A percentile compares a stretch with the other conserved stretches of the same genome.
Evolutionary conservation across 2,113 vertebrate genomes (phyloP).

Genomic region (Meriones unguiculatus): DNA sequence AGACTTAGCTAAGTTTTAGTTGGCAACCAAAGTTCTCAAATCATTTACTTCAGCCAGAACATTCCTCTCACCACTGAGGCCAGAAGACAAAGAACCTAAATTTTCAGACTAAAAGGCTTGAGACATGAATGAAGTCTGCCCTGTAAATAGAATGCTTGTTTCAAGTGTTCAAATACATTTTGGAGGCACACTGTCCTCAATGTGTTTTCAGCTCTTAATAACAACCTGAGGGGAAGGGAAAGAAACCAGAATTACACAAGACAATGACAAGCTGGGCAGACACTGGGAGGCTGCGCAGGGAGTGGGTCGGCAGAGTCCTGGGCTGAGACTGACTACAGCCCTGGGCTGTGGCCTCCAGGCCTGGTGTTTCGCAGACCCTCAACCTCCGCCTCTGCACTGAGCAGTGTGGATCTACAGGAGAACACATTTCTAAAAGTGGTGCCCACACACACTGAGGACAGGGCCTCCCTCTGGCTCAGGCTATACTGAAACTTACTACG

Average conservation of each 20-base stretch:
- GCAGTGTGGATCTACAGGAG: background rate
- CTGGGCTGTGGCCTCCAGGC: background rate
- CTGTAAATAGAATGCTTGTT: background rate
- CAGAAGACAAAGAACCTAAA: background rate
- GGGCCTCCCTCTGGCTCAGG: background rate
- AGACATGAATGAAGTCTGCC: background rate
- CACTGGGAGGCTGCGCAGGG: background rate
- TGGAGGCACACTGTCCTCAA: background rate
- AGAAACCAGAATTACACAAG: background rate
- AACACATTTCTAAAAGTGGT: background rate
- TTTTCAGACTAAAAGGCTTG: background rate
- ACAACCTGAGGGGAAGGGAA: background rate
- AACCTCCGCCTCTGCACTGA: background rate
- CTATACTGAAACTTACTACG: background rate
- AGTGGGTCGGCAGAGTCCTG: fast-evolving
- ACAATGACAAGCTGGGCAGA: background rate
- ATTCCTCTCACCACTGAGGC: background rate
- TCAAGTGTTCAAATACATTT: background rate
- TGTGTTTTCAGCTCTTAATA: background rate
- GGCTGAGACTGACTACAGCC: background rate
- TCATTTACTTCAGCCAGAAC: background rate
- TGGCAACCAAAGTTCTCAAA: background rate
- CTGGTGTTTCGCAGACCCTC: background rate
- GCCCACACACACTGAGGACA: no score
- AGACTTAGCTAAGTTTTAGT: slow-evolving; percentile 3